phyloP scores from a whole-genome alignment of 2,888 invertebrate genomes.

The Hemistola chrysoprasaria region DNA sequence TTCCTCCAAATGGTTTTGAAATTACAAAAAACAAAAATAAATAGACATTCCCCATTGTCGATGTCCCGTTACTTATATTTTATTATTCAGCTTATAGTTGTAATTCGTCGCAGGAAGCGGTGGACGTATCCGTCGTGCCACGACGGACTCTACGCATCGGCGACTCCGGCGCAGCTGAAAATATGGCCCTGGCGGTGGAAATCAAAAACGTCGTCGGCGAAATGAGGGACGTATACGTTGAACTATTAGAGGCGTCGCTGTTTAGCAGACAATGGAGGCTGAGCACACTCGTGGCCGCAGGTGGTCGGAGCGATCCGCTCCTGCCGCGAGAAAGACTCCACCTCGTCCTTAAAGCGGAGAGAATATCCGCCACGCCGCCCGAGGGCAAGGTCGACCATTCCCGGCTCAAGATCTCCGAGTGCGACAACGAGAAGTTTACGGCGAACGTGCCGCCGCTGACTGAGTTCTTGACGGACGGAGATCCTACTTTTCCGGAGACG shows the following conservation, averaged over 20 bases:
- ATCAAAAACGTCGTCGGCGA: slow-evolving; percentile 86
- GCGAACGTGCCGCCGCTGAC: slow-evolving; percentile 52
- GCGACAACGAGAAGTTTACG: slow-evolving; percentile 35
- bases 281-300: slow-evolving; percentile 56
- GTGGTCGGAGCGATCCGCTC: slow-evolving; percentile 48
- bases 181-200: slow-evolving; percentile 85
- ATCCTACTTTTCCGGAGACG: slow-evolving; percentile 48
- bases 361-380: slow-evolving; percentile 43
- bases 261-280: slow-evolving; percentile 84
- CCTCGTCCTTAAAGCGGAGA: slow-evolving; percentile 58
- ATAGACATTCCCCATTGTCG: too few relatives aligned
- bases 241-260: slow-evolving; percentile 82
- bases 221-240: slow-evolving; percentile 82
- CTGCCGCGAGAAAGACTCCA: slow-evolving; percentile 65
- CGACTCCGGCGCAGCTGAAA: slow-evolving; percentile 66
- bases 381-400: slow-evolving; percentile 56
- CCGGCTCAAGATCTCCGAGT: slow-evolving; percentile 54
- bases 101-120: slow-evolving; percentile 79
- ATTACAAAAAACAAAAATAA: too few relatives aligned
- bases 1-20: too few relatives aligned
- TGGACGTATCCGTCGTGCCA: slow-evolving; percentile 79
- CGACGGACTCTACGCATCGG: slow-evolving; percentile 71
- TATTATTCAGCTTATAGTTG: too few relatives aligned
- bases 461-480: slow-evolving; percentile 56
- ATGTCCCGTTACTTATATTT: too few relatives aligned